Base-by-base conservation (phyloP, 2,888 invertebrate species). In the Portevinia maculata region DNA sequence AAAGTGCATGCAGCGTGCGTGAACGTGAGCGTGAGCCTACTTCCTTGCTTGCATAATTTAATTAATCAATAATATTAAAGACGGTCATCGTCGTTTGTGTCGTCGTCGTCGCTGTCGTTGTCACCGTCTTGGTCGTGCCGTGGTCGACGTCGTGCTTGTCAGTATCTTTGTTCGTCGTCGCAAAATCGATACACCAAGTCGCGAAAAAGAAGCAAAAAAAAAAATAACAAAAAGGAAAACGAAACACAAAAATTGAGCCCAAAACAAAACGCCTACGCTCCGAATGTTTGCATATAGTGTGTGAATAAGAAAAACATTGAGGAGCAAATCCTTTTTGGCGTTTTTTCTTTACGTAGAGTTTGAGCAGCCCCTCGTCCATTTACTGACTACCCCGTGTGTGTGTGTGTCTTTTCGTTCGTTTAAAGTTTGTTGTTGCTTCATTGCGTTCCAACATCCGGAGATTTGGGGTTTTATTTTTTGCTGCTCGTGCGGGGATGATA, bases 31-130 rank as follows among this genome's bases (percentile, higher is more conserved):
- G 24, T 41, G 32, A 48, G 69, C 78, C 44, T 50, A 15, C 60
- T 62, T 34, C 13, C 48, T 62, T 50, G 69, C 75, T 78, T 83
- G 83, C 83, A 83, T 83, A 83, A 83, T 83, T 83, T 78, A 78
- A 83, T 83, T 78, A 76, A 83, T 83, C 83, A 78, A 83, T 83
- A 83, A 67, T 67, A 53, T 78, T 83, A 65, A 76, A 76, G 67
- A 71, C 71, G 60, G 37, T 44, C 64, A 21, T 57, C 17, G n/a
- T 53, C 32, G 53, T 60, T 46, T 30, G 52, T 21, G 24, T 59
- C 7, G 55, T 71, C 67, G 55, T 71, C 11, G 15, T 59, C 30
- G 37, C 39, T 37, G 28, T 24, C 24, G 24, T 24, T 24, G 2
- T 24, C 24, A 5, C 55, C 17, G 53, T 69, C 21, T 32, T 24